These are phyloP conservation scores for Sciurus vulgaris DNA, from an alignment of 2,797 vertebrate genomes.

Conservation along the genomic window DNA sequence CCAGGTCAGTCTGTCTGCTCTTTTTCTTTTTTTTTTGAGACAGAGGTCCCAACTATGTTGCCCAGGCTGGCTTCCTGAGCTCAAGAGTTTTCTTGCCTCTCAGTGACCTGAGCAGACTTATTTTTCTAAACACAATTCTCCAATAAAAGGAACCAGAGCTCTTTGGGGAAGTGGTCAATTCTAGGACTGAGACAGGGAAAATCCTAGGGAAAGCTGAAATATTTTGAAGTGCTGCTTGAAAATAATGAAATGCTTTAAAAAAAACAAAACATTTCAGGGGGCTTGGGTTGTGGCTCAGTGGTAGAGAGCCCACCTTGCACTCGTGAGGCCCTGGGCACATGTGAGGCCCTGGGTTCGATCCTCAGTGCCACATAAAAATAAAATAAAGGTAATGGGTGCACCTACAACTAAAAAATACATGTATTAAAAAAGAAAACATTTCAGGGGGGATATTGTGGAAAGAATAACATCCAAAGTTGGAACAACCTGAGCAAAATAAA, in stretches of 20 bases:
- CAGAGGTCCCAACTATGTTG: too few species aligned
- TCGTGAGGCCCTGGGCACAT: too few species aligned
- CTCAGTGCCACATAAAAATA: too few species aligned
- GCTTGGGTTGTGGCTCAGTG: too few species aligned
- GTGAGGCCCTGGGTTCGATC: too few species aligned
- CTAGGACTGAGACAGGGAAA: neutral
- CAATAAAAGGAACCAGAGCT: neutral
- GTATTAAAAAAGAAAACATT: neutral
- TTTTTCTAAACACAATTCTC: neutral
- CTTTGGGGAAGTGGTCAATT: too few species aligned
- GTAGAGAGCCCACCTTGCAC: too few species aligned
- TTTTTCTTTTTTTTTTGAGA: neutral
- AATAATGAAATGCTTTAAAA: neutral
- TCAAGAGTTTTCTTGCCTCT: too few species aligned
- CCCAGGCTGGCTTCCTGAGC: too few species aligned
- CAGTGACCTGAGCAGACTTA: neutral
- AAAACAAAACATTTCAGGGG: neutral
- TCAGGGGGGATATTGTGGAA: neutral
- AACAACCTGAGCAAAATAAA: constrained; percentile 15
- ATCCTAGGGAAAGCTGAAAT: neutral
- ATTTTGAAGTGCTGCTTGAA: neutral
- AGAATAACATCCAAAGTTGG: neutral
- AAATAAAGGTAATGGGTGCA: too few species aligned
- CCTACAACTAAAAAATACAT: too few species aligned
- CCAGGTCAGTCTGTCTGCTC: neutral